Base-by-base conservation (phyloP, 2,888 invertebrate species). In the Napeogenes inachia region DNA sequence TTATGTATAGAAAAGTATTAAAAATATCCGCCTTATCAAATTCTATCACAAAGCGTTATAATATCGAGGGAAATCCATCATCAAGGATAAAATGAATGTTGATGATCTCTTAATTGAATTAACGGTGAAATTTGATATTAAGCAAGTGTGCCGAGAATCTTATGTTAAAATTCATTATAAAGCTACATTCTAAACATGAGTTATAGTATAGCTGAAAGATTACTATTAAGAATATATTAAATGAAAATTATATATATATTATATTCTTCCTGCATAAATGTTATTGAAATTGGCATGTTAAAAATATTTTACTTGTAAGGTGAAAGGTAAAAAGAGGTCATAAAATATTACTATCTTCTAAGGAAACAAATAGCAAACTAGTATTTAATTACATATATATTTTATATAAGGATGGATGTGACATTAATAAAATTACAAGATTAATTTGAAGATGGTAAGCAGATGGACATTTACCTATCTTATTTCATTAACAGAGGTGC, bases 401-500 rank as follows among this genome's bases (percentile, higher is more conserved):
- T 21, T 30, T 50, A 21, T 42, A 6, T 30, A 50, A 30, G 6
- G 21, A 50, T 50, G 8, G 30, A 8, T 30, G 30, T 4, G 47
- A 50, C 10, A 30, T 50, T 3, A 50, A 50, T 50, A 50, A 30
- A 50, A 50, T 50, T 30, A 50, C 30, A 50, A 50, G 50, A 50
- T 50, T 30, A 50, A 30, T 50, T 30, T 50, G 10, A 50, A 30
- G 50, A 50, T 30, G 50, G 6, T 50, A 50, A n/a, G 38, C 21
- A 56, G 58, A 45, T 12, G 50, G 56, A 13, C 57, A 53, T 64
- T 63, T 59, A 63, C 45, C 65, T 62, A 67, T 67, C 61, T 65
- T 56, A 56, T 65, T 68, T 63, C 67, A 68, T 66, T 66, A 66
- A 55, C 54, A 55, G 60, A 63, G 58, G 56, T 60, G 56, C 59